Evolutionary conservation across 2,797 vertebrate species (phyloP).

Genomic region (Potorous gilbertii): DNA sequence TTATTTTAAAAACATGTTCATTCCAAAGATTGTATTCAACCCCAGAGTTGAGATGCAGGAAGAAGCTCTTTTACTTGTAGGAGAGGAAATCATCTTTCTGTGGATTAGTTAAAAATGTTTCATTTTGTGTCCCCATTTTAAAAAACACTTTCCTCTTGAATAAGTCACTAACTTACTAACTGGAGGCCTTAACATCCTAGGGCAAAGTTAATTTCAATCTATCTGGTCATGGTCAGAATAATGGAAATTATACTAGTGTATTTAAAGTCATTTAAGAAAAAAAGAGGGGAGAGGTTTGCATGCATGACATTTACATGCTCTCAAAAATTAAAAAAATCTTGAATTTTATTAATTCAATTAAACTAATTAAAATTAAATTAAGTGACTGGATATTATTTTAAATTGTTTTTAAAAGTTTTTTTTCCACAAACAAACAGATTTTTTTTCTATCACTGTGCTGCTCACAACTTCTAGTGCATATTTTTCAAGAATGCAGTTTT

Average conservation of each 20-base stretch:
- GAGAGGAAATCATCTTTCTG: constrained; percentile 79
- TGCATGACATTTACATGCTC: neutral
- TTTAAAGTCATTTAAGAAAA: constrained; percentile 66
- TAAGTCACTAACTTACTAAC: constrained; percentile 84
- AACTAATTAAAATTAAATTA: constrained; percentile 30
- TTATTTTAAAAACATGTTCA: constrained; percentile 79
- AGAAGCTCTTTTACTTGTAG: constrained; percentile 68
- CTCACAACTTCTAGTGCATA: neutral
- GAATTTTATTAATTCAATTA: constrained; percentile 1
- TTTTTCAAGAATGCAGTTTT: neutral
- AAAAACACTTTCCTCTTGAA: constrained; percentile 81
- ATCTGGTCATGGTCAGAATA: constrained; percentile 72
- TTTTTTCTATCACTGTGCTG: neutral
- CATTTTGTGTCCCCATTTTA: constrained; percentile 83
- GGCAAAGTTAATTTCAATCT: constrained; percentile 83
- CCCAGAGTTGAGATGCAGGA: constrained; percentile 64
- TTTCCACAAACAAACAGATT: constrained; percentile 31
- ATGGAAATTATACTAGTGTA: constrained; percentile 64
- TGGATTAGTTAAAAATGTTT: constrained; percentile 85
- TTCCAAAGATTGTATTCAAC: constrained; percentile 70
- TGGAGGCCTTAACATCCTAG: constrained; percentile 83
- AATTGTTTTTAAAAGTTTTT: constrained; percentile 10
- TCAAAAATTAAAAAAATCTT: constrained; percentile 12
- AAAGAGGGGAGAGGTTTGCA: neutral
- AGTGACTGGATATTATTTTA: constrained; percentile 5